These are phyloP conservation scores for Diaperis boleti DNA, from an alignment of 2,888 invertebrate species.

Conservation along the genomic window DNA sequence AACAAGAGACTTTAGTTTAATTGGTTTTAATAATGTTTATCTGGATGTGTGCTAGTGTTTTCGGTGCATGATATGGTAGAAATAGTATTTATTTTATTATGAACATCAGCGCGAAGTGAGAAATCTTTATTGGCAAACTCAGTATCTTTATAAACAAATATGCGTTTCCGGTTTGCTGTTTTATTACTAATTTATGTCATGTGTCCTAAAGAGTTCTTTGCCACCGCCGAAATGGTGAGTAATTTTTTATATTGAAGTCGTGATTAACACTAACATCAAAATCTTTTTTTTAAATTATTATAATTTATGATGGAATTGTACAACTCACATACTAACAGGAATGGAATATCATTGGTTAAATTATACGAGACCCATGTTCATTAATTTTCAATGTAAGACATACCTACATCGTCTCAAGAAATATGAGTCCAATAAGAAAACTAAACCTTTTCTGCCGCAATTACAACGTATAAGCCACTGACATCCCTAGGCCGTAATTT, in stretches of 20 bases:
- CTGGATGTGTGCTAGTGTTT: constrained; percentile 5
- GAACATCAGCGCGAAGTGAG: constrained; percentile 10
- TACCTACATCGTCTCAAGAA: neutral
- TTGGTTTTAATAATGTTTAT: constrained; percentile 5
- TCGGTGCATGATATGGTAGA: constrained; percentile 6
- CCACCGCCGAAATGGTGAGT: constrained; percentile 22
- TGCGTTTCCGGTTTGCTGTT: constrained; percentile 18
- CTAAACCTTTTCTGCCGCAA: neutral
- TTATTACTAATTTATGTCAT: constrained; percentile 4
- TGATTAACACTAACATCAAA: too few species aligned
- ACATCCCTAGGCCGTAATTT: neutral
- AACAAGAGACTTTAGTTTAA: constrained; percentile 1
- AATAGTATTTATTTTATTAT: constrained; percentile 33
- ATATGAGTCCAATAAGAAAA: too few species aligned
- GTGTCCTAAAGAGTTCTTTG: constrained; percentile 2
- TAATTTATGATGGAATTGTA: too few species aligned
- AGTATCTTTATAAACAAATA: constrained; percentile 8
- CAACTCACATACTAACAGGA: constrained; percentile 4
- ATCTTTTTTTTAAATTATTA: too few species aligned
- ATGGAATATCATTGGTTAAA: neutral
- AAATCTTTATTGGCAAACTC: constrained; percentile 4
- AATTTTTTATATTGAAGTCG: too few species aligned
- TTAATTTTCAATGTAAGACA: neutral
- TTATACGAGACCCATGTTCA: neutral
- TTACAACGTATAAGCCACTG: neutral